A percentile compares a stretch with the other conserved stretches of the same genome.
These are phyloP conservation scores for Pterocles burchelli DNA, from an alignment of 2,113 vertebrate genomes.

Conservation along the genomic window DNA sequence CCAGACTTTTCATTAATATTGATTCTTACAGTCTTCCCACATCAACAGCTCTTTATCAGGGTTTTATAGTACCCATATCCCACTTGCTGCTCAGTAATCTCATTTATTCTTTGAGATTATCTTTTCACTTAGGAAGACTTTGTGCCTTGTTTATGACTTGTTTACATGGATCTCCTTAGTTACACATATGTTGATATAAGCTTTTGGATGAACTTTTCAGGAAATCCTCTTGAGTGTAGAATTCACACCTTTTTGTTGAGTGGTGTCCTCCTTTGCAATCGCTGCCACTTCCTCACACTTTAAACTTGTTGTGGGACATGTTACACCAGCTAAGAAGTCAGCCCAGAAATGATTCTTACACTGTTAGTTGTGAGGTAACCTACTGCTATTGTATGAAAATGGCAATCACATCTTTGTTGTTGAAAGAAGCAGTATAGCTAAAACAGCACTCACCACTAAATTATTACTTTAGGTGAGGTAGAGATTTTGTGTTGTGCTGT, in stretches of 20 bases:
- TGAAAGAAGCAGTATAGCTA: background rate
- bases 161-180: conserved; percentile 39
- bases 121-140: background rate
- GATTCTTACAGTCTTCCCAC: background rate
- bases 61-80: conserved; percentile 14
- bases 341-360: background rate
- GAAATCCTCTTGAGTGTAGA: background rate
- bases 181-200: background rate
- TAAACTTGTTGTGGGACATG: background rate
- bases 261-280: background rate
- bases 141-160: conserved; percentile 11
- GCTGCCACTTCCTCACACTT: background rate
- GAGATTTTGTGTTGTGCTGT: background rate
- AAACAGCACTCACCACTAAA: background rate
- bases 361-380: background rate
- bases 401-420: background rate
- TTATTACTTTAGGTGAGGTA: background rate
- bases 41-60: conserved; percentile 55
- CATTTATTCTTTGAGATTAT: conserved; percentile 26
- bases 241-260: conserved; percentile 27
- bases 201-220: conserved; percentile 41
- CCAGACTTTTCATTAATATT: background rate
- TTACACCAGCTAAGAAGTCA: background rate
- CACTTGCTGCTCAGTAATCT: conserved; percentile 1
- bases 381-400: background rate